Evolutionary conservation across 2,888 invertebrate genomes (phyloP).

Genomic region (Salpingus planirostris): DNA sequence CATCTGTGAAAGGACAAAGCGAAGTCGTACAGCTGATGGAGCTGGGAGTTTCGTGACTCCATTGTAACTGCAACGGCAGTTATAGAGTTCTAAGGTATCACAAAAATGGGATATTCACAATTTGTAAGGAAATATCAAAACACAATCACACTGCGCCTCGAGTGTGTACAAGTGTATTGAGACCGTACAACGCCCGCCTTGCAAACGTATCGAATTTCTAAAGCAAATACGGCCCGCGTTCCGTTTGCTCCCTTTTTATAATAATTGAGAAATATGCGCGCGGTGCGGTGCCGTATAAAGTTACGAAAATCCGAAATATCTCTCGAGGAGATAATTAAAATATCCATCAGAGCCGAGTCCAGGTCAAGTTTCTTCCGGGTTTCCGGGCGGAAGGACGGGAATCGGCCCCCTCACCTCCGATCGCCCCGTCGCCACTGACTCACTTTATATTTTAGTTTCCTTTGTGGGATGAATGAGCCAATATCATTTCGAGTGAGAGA

Average conservation of each 20-base stretch:
- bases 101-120: slow-evolving; percentile 16
- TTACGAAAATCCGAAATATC: background rate
- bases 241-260: slow-evolving; percentile 6
- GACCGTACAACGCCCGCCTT: slow-evolving; percentile 11
- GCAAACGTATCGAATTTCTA: slow-evolving; percentile 14
- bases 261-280: slow-evolving; percentile 5
- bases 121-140: slow-evolving; percentile 18
- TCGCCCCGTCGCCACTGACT: slow-evolving; percentile 21
- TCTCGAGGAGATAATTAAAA: too few relatives aligned
- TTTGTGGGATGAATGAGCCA: slow-evolving; percentile 19
- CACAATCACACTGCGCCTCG: slow-evolving; percentile 14
- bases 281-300: background rate
- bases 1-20: slow-evolving; percentile 13
- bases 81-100: slow-evolving; percentile 17
- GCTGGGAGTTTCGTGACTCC: slow-evolving; percentile 6
- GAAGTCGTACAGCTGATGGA: slow-evolving; percentile 14
- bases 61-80: slow-evolving; percentile 13
- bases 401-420: too few relatives aligned
- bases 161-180: slow-evolving; percentile 13
- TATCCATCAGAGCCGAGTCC: too few relatives aligned
- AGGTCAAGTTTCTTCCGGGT: too few relatives aligned
- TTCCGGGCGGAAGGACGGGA: too few relatives aligned
- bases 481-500: slow-evolving; percentile 24
- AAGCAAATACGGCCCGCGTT: slow-evolving; percentile 9
- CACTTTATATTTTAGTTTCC: slow-evolving; percentile 25